Base-by-base conservation (phyloP, 2,888 invertebrate genomes). In the Drosophila glabriapex region DNA sequence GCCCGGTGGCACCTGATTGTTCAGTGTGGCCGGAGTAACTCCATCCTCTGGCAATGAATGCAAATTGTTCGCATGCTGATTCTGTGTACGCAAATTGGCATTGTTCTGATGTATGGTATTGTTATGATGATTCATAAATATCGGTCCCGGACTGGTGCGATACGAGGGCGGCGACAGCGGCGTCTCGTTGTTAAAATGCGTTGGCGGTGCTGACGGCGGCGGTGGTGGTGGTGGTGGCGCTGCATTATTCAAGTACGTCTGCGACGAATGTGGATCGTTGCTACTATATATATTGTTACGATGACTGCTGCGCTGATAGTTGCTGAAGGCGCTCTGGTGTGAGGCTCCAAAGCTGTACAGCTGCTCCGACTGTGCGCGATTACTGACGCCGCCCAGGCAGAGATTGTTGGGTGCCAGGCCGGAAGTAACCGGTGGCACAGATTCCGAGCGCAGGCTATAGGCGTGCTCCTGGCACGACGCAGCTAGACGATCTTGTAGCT, bases 1-100 rank as follows among this genome's bases (percentile, higher is more conserved):
- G 35, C 98, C 97, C 41, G 98, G 98, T 46, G 97, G 96, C 63
- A 98, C 97, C 94, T 98, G 97, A 93, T 98, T 98, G 93, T 98
- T 98, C 53, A 98, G 94, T 0, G 96, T 93, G 78, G 90, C 83
- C 43, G 84, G 84, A 16, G 73, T 65, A 12, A 73, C 92, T 80
- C 79, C 79, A 19, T 74, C 69, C 66, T 91, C 91, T 33, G 92
- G 91, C 76, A 90, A 79, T 7, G 89, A 83, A 68, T 83, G 84
- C 76, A 90, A 72, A 56, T 90, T 91, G 73, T 91, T 83, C 19
- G 92, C 89, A 68, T 91, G 82, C 41, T 89, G 90, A 76, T 92
- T 92, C 76, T 91, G 92, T 6, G 93, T 93, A n/a, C 93, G 91
- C 66, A 93, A 82, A 79, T 93, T 93, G 3, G 92, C 92, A 68